Evolutionary conservation across 2,797 vertebrate genomes (phyloP).

Genomic region (Galagoides demidoff): DNA sequence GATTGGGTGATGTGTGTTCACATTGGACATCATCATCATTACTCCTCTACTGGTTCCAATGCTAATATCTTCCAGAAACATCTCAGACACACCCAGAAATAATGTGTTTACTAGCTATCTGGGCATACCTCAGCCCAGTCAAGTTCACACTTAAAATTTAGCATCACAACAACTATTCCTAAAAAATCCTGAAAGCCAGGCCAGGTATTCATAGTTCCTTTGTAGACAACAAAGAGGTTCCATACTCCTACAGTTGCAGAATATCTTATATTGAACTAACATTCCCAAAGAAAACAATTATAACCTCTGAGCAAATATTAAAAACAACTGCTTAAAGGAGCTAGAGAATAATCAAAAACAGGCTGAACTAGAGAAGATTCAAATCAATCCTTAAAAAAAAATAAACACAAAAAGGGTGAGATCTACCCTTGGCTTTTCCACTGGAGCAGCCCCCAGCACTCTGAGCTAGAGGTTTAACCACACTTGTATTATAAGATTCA

Average conservation of each 20-base stretch:
- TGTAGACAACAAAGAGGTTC: neutral
- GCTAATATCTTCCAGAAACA: neutral
- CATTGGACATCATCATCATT: neutral
- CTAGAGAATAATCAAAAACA: neutral
- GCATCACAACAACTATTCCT: neutral
- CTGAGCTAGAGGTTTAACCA: neutral
- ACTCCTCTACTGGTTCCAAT: neutral
- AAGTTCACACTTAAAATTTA: neutral
- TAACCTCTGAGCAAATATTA: neutral
- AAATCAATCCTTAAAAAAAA: neutral
- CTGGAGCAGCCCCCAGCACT: neutral
- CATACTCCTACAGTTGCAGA: neutral
- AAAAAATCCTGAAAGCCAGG: neutral
- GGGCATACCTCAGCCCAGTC: neutral
- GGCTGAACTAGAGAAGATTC: neutral
- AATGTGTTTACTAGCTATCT: neutral
- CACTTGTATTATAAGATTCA: neutral
- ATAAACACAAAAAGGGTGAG: neutral
- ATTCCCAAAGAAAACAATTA: neutral
- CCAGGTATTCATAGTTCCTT: neutral
- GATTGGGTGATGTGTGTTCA: neutral
- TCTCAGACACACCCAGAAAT: neutral
- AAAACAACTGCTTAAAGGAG: constrained; percentile 46
- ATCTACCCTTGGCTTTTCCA: neutral
- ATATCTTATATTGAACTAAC: neutral